phyloP scores from a whole-genome alignment of 2,888 invertebrate species.

The Pilophorus perplexus region DNA sequence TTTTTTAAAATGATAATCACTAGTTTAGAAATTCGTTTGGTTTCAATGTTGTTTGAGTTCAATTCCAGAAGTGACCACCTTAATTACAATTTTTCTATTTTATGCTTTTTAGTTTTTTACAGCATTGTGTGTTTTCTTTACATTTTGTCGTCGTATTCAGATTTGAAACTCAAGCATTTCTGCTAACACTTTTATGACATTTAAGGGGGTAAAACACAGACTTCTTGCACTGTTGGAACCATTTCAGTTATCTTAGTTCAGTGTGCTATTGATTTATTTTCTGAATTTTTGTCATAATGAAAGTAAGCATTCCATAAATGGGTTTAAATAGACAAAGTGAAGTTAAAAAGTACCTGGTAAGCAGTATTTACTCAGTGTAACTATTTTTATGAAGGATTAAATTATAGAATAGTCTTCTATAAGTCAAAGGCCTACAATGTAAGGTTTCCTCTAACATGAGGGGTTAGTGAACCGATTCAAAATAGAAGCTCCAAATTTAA shows the following conservation, averaged over 20 bases:
- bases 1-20: too few relatives aligned
- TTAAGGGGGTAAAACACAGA: slow-evolving; percentile 46
- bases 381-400: slow-evolving; percentile 43
- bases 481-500: slow-evolving; percentile 42
- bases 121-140: slow-evolving; percentile 12
- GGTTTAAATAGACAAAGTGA: slow-evolving; percentile 38
- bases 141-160: background rate
- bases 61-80: too few relatives aligned
- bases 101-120: slow-evolving; percentile 13
- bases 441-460: slow-evolving; percentile 38
- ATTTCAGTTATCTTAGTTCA: slow-evolving; percentile 5
- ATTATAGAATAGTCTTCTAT: slow-evolving; percentile 46
- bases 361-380: slow-evolving; percentile 47
- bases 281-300: slow-evolving; percentile 13
- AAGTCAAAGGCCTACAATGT: slow-evolving; percentile 46
- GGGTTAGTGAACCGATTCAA: slow-evolving; percentile 40
- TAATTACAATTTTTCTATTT: too few relatives aligned
- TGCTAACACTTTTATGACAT: slow-evolving; percentile 12
- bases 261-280: slow-evolving; percentile 25
- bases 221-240: slow-evolving; percentile 44
- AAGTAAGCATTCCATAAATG: slow-evolving; percentile 33
- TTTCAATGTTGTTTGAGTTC: too few relatives aligned
- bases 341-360: slow-evolving; percentile 46
- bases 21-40: too few relatives aligned
- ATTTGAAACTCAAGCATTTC: slow-evolving; percentile 33